Evolutionary conservation across 2,888 invertebrate genomes (phyloP), one percentile per base, ranked within the genome.

Genomic region (Mesorhabditis spiculigera): DNA sequence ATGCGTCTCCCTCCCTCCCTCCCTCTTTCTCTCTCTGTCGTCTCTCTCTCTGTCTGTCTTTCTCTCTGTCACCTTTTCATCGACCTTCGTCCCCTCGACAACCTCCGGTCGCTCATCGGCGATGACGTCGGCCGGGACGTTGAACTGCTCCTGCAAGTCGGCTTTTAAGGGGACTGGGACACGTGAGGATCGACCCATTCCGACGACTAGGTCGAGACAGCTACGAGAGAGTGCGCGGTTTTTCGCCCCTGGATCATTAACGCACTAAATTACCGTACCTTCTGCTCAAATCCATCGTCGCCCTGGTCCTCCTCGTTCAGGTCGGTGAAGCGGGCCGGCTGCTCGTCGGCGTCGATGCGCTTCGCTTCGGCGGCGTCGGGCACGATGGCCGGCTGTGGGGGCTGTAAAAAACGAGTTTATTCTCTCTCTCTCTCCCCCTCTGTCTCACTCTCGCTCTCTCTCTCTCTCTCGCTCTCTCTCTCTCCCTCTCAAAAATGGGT

Each of bases 111-210:
- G 63, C 10, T 62, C 70, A 50, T 70, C 70, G 16, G 44, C 50
- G 10, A 61, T 66, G 8, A 70, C 66, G 16, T 70, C 72, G 28
- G 68, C 62, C 4, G 72, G 72, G 10, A 68, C 68, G 66, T 72
- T 72, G 68, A 72, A 70, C 4, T 64, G 63, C 42, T 72, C 72
- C 72, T 72, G 1, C 41, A 61, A 63, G 16, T 45, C 8, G 45
- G n/a, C 65, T 66, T 63, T 69, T 58, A 50, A 4, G 41, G 6
- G 5, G 10, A 43, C 8, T 45, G 43, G 16, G 3, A 65, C 43
- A 8, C 28, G 8, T 50, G 58, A 2, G 8, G 28, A 28, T 28
- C 28, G 28, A 28, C 28, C 28, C 28, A 1, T 28, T 28, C 28
- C 28, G 28, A 28, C 28, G 28, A 28, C 28, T 28, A 28, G 28